A percentile compares a stretch with the other conserved stretches of the same genome.
Conservation (phyloP, 2,888 invertebrate species). For the Ganaspis brasiliensis region DNA sequence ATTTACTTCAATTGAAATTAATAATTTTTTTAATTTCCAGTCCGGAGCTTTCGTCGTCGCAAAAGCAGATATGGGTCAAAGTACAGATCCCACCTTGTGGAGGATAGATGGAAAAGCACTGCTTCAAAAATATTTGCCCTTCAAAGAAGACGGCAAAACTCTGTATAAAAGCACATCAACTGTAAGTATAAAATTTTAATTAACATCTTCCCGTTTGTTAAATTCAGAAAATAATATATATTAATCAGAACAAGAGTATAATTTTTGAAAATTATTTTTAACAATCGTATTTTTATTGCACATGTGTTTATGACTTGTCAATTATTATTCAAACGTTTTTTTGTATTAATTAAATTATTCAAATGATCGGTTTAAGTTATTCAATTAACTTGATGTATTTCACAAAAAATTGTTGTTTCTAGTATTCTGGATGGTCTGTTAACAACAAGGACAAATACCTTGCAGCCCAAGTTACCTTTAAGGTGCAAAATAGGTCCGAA, state of each 20-base stretch:
- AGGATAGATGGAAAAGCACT: slow-evolving; percentile 84
- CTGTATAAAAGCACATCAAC: slow-evolving; percentile 83
- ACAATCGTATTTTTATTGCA: too few species aligned
- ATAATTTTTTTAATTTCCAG: slow-evolving; percentile 72
- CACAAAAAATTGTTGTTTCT: too few species aligned
- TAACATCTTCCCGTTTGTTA: neutral
- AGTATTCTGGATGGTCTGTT: slow-evolving; percentile 82
- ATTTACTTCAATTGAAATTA: neutral
- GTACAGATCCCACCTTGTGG: slow-evolving; percentile 83
- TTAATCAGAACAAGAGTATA: too few species aligned
- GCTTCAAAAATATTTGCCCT: slow-evolving; percentile 84
- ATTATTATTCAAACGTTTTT: too few species aligned
- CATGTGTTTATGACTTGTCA: too few species aligned
- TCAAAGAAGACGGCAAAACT: slow-evolving; percentile 81
- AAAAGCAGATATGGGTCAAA: slow-evolving; percentile 81
- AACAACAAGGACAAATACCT: slow-evolving; percentile 81
- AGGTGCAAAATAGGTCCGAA: slow-evolving; percentile 81
- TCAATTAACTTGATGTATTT: too few species aligned
- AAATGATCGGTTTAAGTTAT: too few species aligned
- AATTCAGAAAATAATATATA: too few species aligned
- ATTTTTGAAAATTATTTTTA: too few species aligned
- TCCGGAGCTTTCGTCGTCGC: slow-evolving; percentile 83
- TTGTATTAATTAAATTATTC: too few species aligned
- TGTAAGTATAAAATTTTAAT: slow-evolving; percentile 72
- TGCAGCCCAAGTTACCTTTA: slow-evolving; percentile 81